Conservation (phyloP, 1,140 invertebrate genomes). For the Eupeodes corollae region DNA sequence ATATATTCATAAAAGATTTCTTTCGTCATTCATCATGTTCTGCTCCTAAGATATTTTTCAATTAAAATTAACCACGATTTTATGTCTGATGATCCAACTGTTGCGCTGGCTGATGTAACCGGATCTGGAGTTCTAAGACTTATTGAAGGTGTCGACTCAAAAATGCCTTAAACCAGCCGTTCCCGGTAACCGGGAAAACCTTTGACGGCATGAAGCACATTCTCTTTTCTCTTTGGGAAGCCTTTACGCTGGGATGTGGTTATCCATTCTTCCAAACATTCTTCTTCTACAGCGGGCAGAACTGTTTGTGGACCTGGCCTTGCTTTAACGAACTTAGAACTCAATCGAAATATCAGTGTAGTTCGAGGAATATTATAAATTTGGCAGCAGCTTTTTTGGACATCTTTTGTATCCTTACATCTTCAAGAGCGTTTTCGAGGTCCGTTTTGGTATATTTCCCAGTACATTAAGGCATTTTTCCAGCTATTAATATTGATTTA, state of each 20-base stretch:
- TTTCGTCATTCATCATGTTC: slow-evolving; percentile 1
- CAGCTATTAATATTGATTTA: too few relatives aligned
- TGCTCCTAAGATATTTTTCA: slow-evolving; percentile 2
- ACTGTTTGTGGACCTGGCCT: too few relatives aligned
- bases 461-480: too few relatives aligned
- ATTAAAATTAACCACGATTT: not conserved
- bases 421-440: too few relatives aligned
- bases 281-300: too few relatives aligned
- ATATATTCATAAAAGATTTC: slow-evolving; percentile 5
- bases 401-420: too few relatives aligned
- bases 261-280: not conserved
- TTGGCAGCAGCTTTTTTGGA: too few relatives aligned
- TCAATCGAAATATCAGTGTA: too few relatives aligned
- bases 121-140: slow-evolving; percentile 14
- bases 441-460: too few relatives aligned
- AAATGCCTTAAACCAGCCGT: slow-evolving; percentile 19
- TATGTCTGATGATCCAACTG: not conserved
- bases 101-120: slow-evolving; percentile 11
- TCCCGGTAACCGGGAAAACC: slow-evolving; percentile 7
- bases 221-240: slow-evolving; percentile 1
- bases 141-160: slow-evolving; percentile 19
- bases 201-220: slow-evolving; percentile 4
- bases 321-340: too few relatives aligned
- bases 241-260: not conserved
- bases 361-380: too few relatives aligned